A percentile compares a stretch with the other conserved stretches of the same genome.
These are phyloP conservation scores for Platyscapa corneri DNA, from an alignment of 1,140 invertebrate genomes.

Conservation along the genomic window DNA sequence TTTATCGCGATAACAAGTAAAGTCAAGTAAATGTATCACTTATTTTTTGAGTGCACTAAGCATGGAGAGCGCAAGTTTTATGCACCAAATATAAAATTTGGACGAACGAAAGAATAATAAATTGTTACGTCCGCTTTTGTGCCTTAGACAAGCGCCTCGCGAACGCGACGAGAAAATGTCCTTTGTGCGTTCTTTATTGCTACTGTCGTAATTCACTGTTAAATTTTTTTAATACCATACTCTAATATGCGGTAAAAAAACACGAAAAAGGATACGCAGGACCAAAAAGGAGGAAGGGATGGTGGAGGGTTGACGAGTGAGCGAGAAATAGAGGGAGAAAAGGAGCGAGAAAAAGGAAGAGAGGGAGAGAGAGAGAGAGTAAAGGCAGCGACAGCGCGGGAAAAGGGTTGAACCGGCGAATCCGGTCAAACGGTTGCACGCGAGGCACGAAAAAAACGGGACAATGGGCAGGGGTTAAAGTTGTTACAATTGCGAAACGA, in stretches of 20 bases:
- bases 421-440: conserved; percentile 64
- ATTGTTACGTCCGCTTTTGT: conserved; percentile 2
- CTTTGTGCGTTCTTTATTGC: conserved; percentile 34
- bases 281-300: background rate
- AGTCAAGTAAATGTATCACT: too few species aligned
- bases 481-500: conserved; percentile 63
- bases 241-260: conserved; percentile 50
- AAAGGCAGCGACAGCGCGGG: background rate
- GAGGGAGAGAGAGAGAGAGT: conserved; percentile 10
- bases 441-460: conserved; percentile 56
- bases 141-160: background rate
- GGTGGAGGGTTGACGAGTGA: conserved; percentile 10
- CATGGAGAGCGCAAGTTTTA: background rate
- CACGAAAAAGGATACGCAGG: conserved; percentile 32
- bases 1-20: too few species aligned
- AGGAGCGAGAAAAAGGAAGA: background rate
- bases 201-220: conserved; percentile 40
- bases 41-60: background rate
- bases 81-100: background rate
- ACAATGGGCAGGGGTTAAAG: conserved; percentile 62
- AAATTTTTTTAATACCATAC: conserved; percentile 47
- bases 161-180: conserved; percentile 37
- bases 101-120: conserved; percentile 18
- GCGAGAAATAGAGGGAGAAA: conserved; percentile 15
- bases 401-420: conserved; percentile 60